Percentiles rank a stretch among this genome's conserved stretches.
Evolutionary conservation across 2,888 invertebrate species (phyloP).

Genomic region (Tipula vernalis): DNA sequence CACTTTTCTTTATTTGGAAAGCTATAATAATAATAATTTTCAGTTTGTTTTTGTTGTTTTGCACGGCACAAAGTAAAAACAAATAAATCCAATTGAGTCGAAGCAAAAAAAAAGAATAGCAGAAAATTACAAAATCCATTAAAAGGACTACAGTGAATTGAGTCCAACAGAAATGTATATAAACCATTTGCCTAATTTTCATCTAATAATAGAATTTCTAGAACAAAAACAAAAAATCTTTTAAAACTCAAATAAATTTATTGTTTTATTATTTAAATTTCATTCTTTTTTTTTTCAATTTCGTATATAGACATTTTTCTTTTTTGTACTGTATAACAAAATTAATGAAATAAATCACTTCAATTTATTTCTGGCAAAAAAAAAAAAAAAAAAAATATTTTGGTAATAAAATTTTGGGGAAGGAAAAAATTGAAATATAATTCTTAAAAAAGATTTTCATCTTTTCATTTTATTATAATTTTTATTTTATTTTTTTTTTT

Average conservation of each 20-base stretch:
- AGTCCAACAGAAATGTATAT: neutral
- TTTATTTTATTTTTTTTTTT: neutral
- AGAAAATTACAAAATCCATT: neutral
- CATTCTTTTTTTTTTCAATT: neutral
- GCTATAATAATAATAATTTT: neutral
- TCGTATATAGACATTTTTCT: neutral
- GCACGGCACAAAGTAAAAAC: neutral
- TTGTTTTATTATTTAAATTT: neutral
- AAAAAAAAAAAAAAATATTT: neutral
- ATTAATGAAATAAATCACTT: slow-evolving; percentile 4
- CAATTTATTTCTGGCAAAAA: neutral
- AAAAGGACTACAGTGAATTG: neutral
- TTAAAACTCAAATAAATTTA: slow-evolving; percentile 4
- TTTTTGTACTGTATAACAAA: neutral
- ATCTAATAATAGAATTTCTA: neutral
- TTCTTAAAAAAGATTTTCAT: neutral
- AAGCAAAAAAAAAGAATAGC: neutral
- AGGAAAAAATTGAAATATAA: neutral
- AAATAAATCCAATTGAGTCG: neutral
- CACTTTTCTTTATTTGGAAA: neutral
- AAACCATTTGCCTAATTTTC: neutral
- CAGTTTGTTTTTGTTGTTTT: neutral
- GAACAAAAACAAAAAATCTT: neutral
- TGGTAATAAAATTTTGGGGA: neutral
- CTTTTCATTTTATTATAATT: neutral